Evolutionary conservation across 2,797 vertebrate genomes (phyloP).

Genomic region (Manis crassicaudata): DNA sequence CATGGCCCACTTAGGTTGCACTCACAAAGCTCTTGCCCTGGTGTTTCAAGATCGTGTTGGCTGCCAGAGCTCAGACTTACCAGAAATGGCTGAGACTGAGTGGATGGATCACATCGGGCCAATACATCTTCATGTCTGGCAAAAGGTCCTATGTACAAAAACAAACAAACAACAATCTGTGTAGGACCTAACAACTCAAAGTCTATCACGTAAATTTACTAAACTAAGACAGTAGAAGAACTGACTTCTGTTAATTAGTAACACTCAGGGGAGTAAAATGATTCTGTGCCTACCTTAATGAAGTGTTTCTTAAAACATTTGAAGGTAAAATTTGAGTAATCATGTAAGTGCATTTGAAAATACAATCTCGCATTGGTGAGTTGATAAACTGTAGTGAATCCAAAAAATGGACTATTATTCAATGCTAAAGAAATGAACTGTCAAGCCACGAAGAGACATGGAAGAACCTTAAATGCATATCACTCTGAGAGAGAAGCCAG

Average conservation of each 20-base stretch:
- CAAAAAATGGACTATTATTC: rapidly evolving
- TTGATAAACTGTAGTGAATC: rapidly evolving
- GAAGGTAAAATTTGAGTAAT: neutral
- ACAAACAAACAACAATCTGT: neutral
- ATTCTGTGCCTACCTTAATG: rapidly evolving
- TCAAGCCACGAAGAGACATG: rapidly evolving
- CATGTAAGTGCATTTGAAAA: neutral
- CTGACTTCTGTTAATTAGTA: neutral
- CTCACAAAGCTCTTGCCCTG: rapidly evolving
- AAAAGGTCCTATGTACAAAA: slow-evolving; percentile 56
- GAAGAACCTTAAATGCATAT: rapidly evolving
- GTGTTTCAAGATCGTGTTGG: rapidly evolving
- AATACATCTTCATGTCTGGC: slow-evolving; percentile 67
- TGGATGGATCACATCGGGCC: slow-evolving; percentile 69
- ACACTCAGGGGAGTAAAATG: neutral
- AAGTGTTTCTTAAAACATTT: neutral
- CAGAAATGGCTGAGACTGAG: slow-evolving; percentile 66
- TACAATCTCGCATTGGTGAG: rapidly evolving
- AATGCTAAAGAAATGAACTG: neutral
- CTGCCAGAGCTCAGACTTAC: slow-evolving; percentile 26
- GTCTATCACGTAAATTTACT: neutral
- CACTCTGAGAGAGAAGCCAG: neutral
- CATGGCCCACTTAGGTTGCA: rapidly evolving
- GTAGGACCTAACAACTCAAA: neutral
- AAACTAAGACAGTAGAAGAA: neutral